Conservation (phyloP, 2,888 invertebrate genomes). For the Andricus quercusramuli region DNA sequence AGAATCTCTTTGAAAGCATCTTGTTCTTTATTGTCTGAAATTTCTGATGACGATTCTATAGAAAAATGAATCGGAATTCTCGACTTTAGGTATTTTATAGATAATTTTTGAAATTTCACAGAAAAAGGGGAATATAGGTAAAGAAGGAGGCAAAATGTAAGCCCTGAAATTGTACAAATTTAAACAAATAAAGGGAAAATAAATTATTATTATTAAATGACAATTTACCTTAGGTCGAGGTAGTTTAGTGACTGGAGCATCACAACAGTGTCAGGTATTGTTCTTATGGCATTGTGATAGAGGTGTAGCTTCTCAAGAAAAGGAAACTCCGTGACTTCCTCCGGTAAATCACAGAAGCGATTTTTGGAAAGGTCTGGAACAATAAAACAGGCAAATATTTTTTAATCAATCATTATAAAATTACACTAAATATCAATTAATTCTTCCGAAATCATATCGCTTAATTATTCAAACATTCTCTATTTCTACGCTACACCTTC, state of each 20-base stretch:
- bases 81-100: too few relatives aligned
- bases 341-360: conserved; percentile 93
- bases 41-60: too few relatives aligned
- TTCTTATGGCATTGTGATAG: conserved; percentile 94
- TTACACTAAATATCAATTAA: too few relatives aligned
- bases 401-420: background rate
- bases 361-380: conserved; percentile 91
- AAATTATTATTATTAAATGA: background rate
- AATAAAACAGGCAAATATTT: conserved; percentile 55
- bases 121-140: too few relatives aligned
- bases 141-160: too few relatives aligned
- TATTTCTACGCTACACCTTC: background rate
- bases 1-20: too few relatives aligned
- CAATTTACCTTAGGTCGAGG: conserved; percentile 90
- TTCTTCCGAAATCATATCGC: background rate
- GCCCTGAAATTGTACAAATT: background rate
- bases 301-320: conserved; percentile 93
- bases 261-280: conserved; percentile 91
- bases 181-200: background rate
- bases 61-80: too few relatives aligned
- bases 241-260: conserved; percentile 92
- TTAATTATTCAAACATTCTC: background rate
- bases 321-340: conserved; percentile 91
- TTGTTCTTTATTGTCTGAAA: too few relatives aligned
- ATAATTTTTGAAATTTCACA: too few relatives aligned